Evolutionary conservation across 2,888 invertebrate genomes (phyloP).

Genomic region (Eristalis arbustorum): DNA sequence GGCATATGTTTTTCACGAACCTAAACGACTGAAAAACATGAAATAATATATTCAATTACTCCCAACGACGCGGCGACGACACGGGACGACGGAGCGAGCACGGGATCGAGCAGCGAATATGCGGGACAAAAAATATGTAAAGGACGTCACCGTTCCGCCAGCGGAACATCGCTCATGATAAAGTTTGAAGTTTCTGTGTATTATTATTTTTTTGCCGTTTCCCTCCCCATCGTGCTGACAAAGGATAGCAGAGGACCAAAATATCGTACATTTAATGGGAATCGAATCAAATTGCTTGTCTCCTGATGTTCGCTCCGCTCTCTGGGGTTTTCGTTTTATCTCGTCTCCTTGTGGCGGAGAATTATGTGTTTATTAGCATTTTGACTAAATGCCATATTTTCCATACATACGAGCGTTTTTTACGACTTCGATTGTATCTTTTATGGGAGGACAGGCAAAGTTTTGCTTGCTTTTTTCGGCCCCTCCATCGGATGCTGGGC

Average conservation of each 20-base stretch:
- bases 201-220: slow-evolving; percentile 1
- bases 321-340: background rate
- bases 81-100: background rate
- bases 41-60: slow-evolving; percentile 64
- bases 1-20: slow-evolving; percentile 36
- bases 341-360: background rate
- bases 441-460: slow-evolving; percentile 5
- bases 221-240: background rate
- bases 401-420: slow-evolving; percentile 45
- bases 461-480: slow-evolving; percentile 14
- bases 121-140: slow-evolving; percentile 9
- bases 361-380: slow-evolving; percentile 62
- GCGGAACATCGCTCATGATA: slow-evolving; percentile 20
- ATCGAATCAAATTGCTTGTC: slow-evolving; percentile 60
- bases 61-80: background rate
- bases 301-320: slow-evolving; percentile 17
- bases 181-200: slow-evolving; percentile 6
- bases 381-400: slow-evolving; percentile 56
- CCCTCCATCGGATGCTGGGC: background rate
- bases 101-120: background rate
- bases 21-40: slow-evolving; percentile 62
- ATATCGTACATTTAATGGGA: slow-evolving; percentile 42
- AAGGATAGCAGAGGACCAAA: slow-evolving; percentile 34
- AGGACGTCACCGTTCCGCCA: slow-evolving; percentile 17
- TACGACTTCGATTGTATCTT: slow-evolving; percentile 34